phyloP scores from a whole-genome alignment of 1,140 invertebrate species.

The Rhynchophorus ferrugineus region DNA sequence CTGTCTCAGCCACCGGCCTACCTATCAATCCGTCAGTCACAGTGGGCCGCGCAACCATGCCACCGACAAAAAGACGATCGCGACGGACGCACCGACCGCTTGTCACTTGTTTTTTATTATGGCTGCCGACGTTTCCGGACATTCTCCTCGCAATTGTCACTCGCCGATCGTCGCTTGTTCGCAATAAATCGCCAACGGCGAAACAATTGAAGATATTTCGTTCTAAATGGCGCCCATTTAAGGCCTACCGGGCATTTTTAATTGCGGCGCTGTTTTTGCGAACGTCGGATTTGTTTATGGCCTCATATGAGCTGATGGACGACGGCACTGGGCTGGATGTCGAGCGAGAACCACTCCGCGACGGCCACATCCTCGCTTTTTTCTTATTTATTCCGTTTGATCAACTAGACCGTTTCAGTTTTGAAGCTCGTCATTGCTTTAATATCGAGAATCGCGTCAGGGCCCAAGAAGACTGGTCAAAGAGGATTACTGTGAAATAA shows the following conservation, averaged over 20 bases:
- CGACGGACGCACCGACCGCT: conserved; percentile 21
- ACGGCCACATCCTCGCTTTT: too few relatives aligned
- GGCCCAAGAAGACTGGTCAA: too few relatives aligned
- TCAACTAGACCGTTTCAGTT: too few relatives aligned
- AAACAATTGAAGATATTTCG: conserved; percentile 32
- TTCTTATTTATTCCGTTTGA: too few relatives aligned
- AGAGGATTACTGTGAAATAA: too few relatives aligned
- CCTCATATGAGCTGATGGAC: conserved; percentile 12
- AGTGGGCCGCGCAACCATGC: conserved; percentile 15
- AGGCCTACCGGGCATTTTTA: conserved; percentile 27
- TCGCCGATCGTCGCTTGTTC: conserved; percentile 24
- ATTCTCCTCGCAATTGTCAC: conserved; percentile 33
- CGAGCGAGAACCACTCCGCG: background rate
- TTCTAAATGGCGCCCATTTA: conserved; percentile 28
- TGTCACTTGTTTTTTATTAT: conserved; percentile 35
- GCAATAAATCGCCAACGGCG: conserved; percentile 28
- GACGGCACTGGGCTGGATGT: background rate
- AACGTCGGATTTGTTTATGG: conserved; percentile 12
- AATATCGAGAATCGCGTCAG: too few relatives aligned
- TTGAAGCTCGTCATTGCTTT: too few relatives aligned
- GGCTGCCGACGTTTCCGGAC: conserved; percentile 32
- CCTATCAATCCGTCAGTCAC: conserved; percentile 32
- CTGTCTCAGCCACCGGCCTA: conserved; percentile 4
- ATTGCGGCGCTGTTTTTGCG: conserved; percentile 20
- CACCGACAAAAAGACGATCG: conserved; percentile 26